Conservation (phyloP, 2,797 vertebrate species). For the Gorsachius magnificus region DNA sequence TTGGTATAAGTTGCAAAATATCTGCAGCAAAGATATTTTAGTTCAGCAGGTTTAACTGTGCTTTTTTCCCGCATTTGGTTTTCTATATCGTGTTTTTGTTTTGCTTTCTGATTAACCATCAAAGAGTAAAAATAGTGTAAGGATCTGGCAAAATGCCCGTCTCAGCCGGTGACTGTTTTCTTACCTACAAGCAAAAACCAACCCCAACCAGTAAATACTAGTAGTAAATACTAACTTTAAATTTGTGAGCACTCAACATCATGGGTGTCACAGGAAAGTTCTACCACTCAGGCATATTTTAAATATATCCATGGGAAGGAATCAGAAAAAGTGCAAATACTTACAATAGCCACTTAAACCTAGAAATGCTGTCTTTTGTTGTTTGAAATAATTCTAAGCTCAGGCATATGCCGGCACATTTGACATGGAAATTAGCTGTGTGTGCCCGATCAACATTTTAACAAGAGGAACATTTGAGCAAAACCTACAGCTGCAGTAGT, state of each 20-base stretch:
- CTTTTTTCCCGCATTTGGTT: not conserved
- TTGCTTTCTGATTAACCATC: conserved; percentile 9
- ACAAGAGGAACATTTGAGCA: not conserved
- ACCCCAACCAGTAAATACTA: not conserved
- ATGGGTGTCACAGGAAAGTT: not conserved
- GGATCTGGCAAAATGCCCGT: not conserved
- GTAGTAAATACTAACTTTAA: not conserved
- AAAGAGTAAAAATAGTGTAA: not conserved
- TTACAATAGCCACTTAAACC: conserved; percentile 22
- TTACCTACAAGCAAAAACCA: not conserved
- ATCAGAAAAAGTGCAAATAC: conserved; percentile 15
- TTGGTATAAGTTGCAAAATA: not conserved
- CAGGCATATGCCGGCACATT: not conserved
- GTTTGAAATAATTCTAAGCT: conserved; percentile 10
- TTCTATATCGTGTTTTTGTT: not conserved
- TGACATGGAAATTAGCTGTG: not conserved
- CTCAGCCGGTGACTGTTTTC: not conserved
- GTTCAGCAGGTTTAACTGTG: not conserved
- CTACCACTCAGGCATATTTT: conserved; percentile 18
- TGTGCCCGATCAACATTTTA: conserved; percentile 19
- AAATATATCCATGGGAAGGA: conserved; percentile 5
- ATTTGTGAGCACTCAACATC: not conserved
- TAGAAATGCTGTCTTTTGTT: not conserved
- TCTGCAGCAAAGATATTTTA: not conserved
- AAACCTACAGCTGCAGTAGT: not conserved